Percentiles rank a stretch among this genome's conserved stretches.
phyloP scores from a whole-genome alignment of 2,113 vertebrate genomes.

The Nerophis ophidion region DNA sequence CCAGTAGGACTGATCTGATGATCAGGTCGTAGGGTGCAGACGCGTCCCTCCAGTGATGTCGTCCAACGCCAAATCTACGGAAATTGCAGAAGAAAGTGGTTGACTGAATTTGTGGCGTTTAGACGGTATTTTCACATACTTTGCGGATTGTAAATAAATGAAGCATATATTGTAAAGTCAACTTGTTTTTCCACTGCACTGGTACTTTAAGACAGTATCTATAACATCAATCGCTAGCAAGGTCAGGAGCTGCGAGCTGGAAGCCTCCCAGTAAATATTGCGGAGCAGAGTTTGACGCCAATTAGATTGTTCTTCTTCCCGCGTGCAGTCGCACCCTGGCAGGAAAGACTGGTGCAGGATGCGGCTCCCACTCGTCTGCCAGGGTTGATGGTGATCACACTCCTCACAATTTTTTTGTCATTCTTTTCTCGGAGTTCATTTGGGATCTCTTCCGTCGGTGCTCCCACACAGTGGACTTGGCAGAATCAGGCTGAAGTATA shows the following conservation, averaged over 20 bases:
- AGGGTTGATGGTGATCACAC: conserved; percentile 22
- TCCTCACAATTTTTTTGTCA: conserved; percentile 37
- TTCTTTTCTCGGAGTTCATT: conserved; percentile 35
- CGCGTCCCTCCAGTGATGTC: too few relatives aligned
- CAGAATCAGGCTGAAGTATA: conserved; percentile 60
- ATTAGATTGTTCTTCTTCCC: conserved; percentile 1
- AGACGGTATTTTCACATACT: too few relatives aligned
- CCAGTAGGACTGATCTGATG: too few relatives aligned
- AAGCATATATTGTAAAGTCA: too few relatives aligned
- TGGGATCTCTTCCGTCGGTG: conserved; percentile 39
- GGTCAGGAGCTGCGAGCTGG: not conserved
- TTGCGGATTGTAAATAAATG: too few relatives aligned
- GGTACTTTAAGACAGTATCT: not conserved
- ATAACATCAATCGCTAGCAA: conserved; percentile 6
- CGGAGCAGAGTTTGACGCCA: not conserved
- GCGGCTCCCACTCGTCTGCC: conserved; percentile 8
- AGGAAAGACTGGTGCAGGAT: not conserved
- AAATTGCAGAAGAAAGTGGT: too few relatives aligned
- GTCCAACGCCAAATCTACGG: too few relatives aligned
- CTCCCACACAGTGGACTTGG: conserved; percentile 44
- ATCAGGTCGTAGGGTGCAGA: too few relatives aligned
- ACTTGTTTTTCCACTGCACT: too few relatives aligned
- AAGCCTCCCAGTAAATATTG: not conserved
- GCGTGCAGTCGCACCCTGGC: not conserved
- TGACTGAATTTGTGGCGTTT: too few relatives aligned